Evolutionary conservation across 2,113 vertebrate species (phyloP), one percentile per base, ranked within the genome.

Genomic region (Pungitius pungitius): DNA sequence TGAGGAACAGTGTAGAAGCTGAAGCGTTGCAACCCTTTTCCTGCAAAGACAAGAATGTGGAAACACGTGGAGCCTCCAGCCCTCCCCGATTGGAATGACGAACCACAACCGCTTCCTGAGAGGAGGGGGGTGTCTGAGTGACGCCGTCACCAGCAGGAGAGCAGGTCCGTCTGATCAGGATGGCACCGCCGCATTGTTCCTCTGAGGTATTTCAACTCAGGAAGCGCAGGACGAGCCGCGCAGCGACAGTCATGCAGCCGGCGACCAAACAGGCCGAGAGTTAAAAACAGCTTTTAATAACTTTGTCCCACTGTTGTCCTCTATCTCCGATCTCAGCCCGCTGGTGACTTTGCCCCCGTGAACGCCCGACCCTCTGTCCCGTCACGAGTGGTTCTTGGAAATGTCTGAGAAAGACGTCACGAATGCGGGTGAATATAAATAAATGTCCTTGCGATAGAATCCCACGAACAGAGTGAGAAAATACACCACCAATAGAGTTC

Each of bases 131-230:
- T 43, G 69, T 51, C 26, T 27, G 10, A 60, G 15, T 54, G 69
- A 81, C 72, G 42, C 18, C 0, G 77, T 49, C 43, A 49, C 75
- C 65, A 47, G 52, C 59, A 63, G 54, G 20, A 67, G 76, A 61
- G 66, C 61, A 58, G 70, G 69, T 73, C 72, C 37, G 62, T 80
- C 66, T 65, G 13, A 80, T 77, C 51, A 67, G 30, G 64, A 81
- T 70, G 71, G 81, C 70, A 82, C 71, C 35, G 63, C 66, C 37
- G 64, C 10, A 72, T 75, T 81, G 81, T 80, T 80, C 66, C 75
- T 60, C 69, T 62, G 83, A 66, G 81, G 80, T 55, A 74, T 83
- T 75, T 85, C 30, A 80, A 72, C 39, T 77, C 88, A 91, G 88
- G 86, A 92, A 91, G 87, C 75, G 39, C 43, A 73, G n/a, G 73